A percentile compares a stretch with the other conserved stretches of the same genome.
phyloP scores from a whole-genome alignment of 2,797 vertebrate genomes.

The Nasua narica region DNA sequence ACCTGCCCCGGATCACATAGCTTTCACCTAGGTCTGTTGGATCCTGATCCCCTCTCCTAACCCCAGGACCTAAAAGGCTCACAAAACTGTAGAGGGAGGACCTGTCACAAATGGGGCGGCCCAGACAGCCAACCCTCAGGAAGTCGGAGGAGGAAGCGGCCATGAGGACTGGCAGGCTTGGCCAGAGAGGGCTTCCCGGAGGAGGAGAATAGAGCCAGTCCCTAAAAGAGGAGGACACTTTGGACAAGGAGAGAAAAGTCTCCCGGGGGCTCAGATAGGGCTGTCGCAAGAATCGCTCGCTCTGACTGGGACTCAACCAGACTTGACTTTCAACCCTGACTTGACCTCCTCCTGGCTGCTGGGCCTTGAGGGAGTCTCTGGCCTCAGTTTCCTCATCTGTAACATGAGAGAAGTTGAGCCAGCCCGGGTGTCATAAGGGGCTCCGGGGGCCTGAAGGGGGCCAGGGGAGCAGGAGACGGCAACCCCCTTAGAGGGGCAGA shows the following conservation, averaged over 20 bases:
- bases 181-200: not conserved
- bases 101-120: not conserved
- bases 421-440: not conserved
- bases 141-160: not conserved
- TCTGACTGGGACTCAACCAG: not conserved
- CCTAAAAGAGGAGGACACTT: not conserved
- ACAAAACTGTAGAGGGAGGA: not conserved
- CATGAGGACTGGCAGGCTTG: not conserved
- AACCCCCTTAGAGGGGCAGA: not conserved
- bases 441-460: not conserved
- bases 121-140: not conserved
- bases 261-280: not conserved
- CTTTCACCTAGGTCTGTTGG: not conserved
- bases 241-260: not conserved
- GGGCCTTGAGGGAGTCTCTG: not conserved
- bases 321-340: not conserved
- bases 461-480: not conserved
- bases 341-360: accelerated
- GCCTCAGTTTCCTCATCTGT: not conserved
- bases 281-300: accelerated
- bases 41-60: not conserved
- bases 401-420: not conserved
- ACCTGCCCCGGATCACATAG: not conserved
- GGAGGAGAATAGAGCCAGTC: not conserved
- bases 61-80: not conserved